Evolutionary conservation across 2,888 invertebrate genomes (phyloP).

Genomic region (Cybosia mesomella): DNA sequence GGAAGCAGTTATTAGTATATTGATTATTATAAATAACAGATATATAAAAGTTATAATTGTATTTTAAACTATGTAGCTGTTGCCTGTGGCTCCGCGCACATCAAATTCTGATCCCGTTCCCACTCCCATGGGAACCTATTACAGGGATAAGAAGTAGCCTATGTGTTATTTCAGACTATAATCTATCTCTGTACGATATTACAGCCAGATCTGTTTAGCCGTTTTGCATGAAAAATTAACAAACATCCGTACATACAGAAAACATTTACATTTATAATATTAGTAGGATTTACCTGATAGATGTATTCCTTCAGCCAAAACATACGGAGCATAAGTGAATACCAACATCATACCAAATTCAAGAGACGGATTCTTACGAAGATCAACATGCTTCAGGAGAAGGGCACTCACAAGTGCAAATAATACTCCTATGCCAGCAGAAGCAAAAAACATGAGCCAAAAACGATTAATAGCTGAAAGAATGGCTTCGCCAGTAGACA

Average conservation of each 20-base stretch:
- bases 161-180: no score
- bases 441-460: constrained; percentile 99
- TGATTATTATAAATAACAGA: background rate
- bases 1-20: background rate
- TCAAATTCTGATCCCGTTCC: no score
- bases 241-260: no score
- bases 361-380: constrained; percentile 98
- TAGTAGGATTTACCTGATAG: constrained; percentile 94
- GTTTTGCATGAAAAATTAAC: no score
- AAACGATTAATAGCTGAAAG: constrained; percentile 95
- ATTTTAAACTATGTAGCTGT: no score
- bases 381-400: constrained; percentile 97
- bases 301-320: constrained; percentile 98
- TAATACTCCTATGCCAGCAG: constrained; percentile 97
- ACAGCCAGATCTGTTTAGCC: no score
- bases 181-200: no score
- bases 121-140: no score
- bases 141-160: no score
- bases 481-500: constrained; percentile 94
- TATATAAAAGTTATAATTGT: background rate
- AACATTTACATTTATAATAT: no score
- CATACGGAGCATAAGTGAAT: constrained; percentile 99
- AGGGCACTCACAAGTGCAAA: constrained; percentile 98
- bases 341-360: constrained; percentile 99
- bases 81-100: no score